A percentile compares a stretch with the other conserved stretches of the same genome.
These are phyloP conservation scores for Redunca redunca DNA, from an alignment of 2,113 vertebrate genomes.

Conservation along the genomic window DNA sequence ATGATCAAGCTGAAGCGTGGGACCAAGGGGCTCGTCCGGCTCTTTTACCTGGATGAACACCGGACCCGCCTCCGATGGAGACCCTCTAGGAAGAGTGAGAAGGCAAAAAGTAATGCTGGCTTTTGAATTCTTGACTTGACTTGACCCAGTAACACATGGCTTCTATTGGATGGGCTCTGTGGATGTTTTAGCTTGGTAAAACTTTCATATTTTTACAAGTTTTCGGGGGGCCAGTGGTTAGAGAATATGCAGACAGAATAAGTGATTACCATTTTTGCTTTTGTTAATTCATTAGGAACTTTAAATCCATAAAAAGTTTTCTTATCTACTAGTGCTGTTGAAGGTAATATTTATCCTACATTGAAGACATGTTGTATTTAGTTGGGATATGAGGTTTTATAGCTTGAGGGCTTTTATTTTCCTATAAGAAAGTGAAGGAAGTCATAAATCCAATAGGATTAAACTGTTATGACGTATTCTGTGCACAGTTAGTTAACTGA, in stretches of 20 bases:
- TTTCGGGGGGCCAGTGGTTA: background rate
- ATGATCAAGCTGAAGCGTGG: constrained; percentile 98
- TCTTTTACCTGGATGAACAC: constrained; percentile 99
- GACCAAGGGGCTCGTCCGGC: constrained; percentile 94
- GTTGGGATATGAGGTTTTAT: background rate
- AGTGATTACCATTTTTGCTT: background rate
- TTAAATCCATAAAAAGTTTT: background rate
- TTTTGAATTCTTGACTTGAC: background rate
- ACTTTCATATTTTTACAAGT: background rate
- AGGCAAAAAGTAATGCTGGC: constrained; percentile 93
- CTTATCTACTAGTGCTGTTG: background rate
- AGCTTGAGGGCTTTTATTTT: background rate
- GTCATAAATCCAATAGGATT: background rate
- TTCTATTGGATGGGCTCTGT: background rate
- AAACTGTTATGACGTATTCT: background rate
- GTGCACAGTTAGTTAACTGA: background rate
- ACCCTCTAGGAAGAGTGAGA: constrained; percentile 97
- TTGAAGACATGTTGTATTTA: background rate
- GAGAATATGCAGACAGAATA: background rate
- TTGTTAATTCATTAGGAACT: background rate
- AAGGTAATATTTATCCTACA: background rate
- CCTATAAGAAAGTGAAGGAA: background rate
- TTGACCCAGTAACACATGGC: background rate
- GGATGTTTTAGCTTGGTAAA: background rate
- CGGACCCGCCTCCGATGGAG: constrained; percentile 96